Percentiles rank a stretch among this genome's conserved stretches.
phyloP scores from a whole-genome alignment of 2,888 invertebrate species.

The Saturnia pavonia region DNA sequence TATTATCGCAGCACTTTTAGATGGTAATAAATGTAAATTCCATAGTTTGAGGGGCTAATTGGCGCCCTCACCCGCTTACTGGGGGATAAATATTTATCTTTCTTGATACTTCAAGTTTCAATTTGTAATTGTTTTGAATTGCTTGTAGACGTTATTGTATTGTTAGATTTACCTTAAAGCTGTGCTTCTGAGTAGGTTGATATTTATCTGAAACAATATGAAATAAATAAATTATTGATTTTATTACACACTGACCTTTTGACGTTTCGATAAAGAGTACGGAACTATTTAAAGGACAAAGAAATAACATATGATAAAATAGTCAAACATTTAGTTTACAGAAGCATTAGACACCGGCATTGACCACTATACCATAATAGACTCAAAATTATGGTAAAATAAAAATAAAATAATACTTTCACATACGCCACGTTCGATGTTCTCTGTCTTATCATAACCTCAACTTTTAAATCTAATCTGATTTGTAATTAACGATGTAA shows the following conservation, averaged over 20 bases:
- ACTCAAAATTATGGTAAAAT: no score
- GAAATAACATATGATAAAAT: no score
- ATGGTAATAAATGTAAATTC: slow-evolving; percentile 75
- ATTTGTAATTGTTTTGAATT: slow-evolving; percentile 70
- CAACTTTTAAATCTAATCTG: no score
- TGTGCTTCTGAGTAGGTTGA: slow-evolving; percentile 4
- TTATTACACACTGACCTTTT: neutral
- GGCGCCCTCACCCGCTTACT: slow-evolving; percentile 28
- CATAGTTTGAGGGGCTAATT: slow-evolving; percentile 65
- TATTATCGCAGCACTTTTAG: slow-evolving; percentile 73
- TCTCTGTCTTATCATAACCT: no score
- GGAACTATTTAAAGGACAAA: no score
- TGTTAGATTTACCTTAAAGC: slow-evolving; percentile 27
- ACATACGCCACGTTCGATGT: no score
- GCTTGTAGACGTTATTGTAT: slow-evolving; percentile 30
- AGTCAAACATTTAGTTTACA: no score
- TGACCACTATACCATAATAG: no score
- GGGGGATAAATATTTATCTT: slow-evolving; percentile 67
- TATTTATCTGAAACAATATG: slow-evolving; percentile 5
- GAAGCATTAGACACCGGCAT: no score
- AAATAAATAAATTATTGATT: neutral
- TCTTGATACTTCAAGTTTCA: slow-evolving; percentile 62
- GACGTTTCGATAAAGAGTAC: neutral
- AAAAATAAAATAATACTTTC: no score
- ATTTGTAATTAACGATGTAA: no score